Evolutionary conservation across 1,140 invertebrate species (phyloP).

Genomic region (Eumaeus atala): DNA sequence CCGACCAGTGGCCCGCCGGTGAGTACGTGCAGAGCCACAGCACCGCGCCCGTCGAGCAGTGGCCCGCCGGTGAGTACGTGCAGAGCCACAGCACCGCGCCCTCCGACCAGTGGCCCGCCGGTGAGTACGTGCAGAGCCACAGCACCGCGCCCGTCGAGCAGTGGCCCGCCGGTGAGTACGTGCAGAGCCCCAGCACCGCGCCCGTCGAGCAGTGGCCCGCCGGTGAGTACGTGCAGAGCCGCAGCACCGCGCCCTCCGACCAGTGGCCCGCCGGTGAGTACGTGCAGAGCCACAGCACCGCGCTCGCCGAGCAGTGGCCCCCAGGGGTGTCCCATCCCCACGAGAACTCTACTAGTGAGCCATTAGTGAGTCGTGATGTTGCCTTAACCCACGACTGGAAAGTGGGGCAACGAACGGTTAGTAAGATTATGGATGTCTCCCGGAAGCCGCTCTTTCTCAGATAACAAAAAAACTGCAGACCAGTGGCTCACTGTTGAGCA

Average conservation of each 20-base stretch:
- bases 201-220: no score
- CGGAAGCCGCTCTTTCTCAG: no score
- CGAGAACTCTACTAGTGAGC: no score
- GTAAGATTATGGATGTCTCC: no score
- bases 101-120: background rate
- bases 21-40: slow-evolving; percentile 29
- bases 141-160: no score
- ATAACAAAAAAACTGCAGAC: no score
- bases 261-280: slow-evolving; percentile 23
- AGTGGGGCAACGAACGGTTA: no score
- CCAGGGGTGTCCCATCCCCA: background rate
- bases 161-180: no score
- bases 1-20: slow-evolving; percentile 45
- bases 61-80: slow-evolving; percentile 9
- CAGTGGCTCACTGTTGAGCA: background rate
- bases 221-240: background rate
- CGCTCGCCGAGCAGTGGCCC: slow-evolving; percentile 4
- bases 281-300: slow-evolving; percentile 13
- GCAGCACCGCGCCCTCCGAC: background rate
- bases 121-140: background rate
- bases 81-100: background rate
- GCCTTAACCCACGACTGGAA: no score
- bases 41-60: slow-evolving; percentile 2
- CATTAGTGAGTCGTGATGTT: no score
- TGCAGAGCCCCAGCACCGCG: background rate